These are phyloP conservation scores for Peromyscus maniculatus DNA, from an alignment of 2,113 vertebrate species.

Conservation along the genomic window DNA sequence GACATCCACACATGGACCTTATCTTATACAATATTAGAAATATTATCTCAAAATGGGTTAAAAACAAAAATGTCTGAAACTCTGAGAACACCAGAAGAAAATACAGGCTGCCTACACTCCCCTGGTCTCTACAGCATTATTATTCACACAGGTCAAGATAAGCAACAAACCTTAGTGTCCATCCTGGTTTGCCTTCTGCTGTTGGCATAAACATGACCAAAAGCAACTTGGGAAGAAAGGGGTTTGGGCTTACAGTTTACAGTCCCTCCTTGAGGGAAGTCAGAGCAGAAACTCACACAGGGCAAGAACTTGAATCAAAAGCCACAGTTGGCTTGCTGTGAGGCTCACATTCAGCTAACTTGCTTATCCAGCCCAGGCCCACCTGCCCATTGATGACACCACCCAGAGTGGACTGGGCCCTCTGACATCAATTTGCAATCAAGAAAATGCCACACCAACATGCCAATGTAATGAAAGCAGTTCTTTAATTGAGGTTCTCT, in stretches of 20 bases:
- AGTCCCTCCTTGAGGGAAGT: not conserved
- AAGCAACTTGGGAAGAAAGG: not conserved
- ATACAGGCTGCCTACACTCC: not conserved
- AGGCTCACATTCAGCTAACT: too few relatives aligned
- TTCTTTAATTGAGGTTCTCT: not conserved
- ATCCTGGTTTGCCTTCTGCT: not conserved
- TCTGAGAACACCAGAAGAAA: not conserved
- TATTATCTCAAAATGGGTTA: not conserved
- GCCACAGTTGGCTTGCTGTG: not conserved
- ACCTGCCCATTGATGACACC: not conserved
- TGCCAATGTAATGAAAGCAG: not conserved
- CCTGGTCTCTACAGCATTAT: not conserved
- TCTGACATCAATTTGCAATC: not conserved
- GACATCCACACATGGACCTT: not conserved
- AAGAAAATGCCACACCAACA: not conserved
- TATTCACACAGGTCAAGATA: too few relatives aligned
- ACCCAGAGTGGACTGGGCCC: too few relatives aligned
- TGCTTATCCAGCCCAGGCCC: not conserved
- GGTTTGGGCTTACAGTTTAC: not conserved
- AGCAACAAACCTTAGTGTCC: not conserved
- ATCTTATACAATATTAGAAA: not conserved
- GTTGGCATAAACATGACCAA: not conserved
- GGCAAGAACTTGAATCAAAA: not conserved
- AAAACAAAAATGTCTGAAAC: not conserved
- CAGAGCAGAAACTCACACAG: not conserved